These are phyloP conservation scores for Coenonympha arcania DNA, from an alignment of 2,888 invertebrate genomes.

Conservation along the genomic window DNA sequence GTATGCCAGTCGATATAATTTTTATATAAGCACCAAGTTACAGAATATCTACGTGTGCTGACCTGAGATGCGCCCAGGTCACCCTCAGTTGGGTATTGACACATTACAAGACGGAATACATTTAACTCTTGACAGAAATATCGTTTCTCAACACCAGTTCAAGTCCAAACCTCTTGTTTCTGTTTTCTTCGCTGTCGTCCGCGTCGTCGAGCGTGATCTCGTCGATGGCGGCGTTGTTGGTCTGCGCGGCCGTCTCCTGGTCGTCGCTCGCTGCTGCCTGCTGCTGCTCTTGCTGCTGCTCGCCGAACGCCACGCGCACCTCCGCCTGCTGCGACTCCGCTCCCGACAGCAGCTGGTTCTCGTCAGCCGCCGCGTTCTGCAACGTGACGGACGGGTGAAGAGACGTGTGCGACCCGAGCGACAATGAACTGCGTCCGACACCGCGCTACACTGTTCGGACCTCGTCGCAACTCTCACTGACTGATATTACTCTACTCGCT, in stretches of 20 bases:
- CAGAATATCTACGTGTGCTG: too few species aligned
- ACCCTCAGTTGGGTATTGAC: too few species aligned
- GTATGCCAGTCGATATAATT: too few species aligned
- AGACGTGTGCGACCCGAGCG: background rate
- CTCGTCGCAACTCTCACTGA: background rate
- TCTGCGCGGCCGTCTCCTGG: constrained; percentile 73
- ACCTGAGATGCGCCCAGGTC: too few species aligned
- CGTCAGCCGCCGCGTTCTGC: constrained; percentile 61
- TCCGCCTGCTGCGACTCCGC: constrained; percentile 78
- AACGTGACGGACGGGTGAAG: constrained; percentile 12
- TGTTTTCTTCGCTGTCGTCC: constrained; percentile 82
- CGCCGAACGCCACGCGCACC: constrained; percentile 76
- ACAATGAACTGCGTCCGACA: constrained; percentile 20
- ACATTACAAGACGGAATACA: too few species aligned
- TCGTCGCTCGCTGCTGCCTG: constrained; percentile 44
- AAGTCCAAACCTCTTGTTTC: constrained; percentile 79
- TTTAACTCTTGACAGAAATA: too few species aligned
- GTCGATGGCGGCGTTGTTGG: constrained; percentile 77
- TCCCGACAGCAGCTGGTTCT: constrained; percentile 67
- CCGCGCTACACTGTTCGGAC: too few species aligned
- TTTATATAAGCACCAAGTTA: too few species aligned
- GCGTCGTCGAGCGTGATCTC: constrained; percentile 81
- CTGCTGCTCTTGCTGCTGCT: constrained; percentile 65
- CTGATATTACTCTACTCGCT: too few species aligned
- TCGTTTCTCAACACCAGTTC: too few species aligned